A percentile compares a stretch with the other conserved stretches of the same genome.
phyloP scores from a whole-genome alignment of 53 echinoderm and acorn worm genomes.

The Actinopyga echinites region DNA sequence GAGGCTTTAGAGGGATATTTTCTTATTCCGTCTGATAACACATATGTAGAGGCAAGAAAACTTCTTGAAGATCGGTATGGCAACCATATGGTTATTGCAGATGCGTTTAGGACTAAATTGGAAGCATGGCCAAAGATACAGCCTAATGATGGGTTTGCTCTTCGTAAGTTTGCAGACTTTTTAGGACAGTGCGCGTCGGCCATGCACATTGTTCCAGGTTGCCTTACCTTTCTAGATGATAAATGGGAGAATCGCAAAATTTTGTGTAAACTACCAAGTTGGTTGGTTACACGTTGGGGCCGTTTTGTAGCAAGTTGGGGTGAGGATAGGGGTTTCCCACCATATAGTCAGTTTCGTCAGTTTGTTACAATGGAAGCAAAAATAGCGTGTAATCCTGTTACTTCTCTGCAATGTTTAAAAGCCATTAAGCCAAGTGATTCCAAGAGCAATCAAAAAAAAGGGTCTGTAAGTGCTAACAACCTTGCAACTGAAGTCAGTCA shows the following conservation, averaged over 20 bases:
- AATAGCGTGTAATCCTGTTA: slow-evolving; percentile 15
- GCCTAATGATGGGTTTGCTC: background rate
- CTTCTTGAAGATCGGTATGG: slow-evolving; percentile 4
- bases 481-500: background rate
- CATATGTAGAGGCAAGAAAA: background rate
- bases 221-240: background rate
- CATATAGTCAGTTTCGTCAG: slow-evolving; percentile 4
- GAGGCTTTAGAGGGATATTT: background rate
- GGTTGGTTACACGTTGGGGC: slow-evolving; percentile 15
- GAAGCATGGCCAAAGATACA: background rate
- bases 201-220: background rate
- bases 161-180: slow-evolving; percentile 9
- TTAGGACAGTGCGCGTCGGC: background rate
- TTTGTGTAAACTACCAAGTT: background rate
- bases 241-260: slow-evolving; percentile 12
- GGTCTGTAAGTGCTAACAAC: background rate
- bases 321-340: slow-evolving; percentile 12
- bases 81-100: slow-evolving; percentile 8
- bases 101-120: slow-evolving; percentile 3
- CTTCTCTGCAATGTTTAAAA: slow-evolving; percentile 4
- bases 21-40: background rate
- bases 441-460: background rate
- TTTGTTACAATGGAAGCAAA: background rate
- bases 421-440: background rate
- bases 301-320: background rate